Percentiles rank a stretch among this genome's conserved stretches.
These are phyloP conservation scores for Lycocerus yunnanus DNA, from an alignment of 2,888 invertebrate genomes.

Conservation along the genomic window DNA sequence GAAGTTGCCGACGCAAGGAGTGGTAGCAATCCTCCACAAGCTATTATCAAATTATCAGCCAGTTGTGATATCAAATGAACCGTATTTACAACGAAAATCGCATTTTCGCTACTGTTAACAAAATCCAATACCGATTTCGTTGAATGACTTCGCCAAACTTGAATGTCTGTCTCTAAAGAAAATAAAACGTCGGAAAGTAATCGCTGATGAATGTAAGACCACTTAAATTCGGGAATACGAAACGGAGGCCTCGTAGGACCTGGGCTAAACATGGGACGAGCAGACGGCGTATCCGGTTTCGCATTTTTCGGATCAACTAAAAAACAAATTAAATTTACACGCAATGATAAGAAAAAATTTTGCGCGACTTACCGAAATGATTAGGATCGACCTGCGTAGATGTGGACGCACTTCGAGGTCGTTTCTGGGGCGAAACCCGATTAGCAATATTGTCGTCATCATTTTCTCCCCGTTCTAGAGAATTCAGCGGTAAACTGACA, in stretches of 20 bases:
- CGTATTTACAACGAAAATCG: slow-evolving; percentile 98
- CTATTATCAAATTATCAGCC: slow-evolving; percentile 98
- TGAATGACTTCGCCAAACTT: slow-evolving; percentile 89
- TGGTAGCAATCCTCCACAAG: slow-evolving; percentile 95
- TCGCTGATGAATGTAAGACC: slow-evolving; percentile 98
- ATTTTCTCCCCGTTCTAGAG: slow-evolving; percentile 48
- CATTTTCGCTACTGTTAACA: slow-evolving; percentile 97
- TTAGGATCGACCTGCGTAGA: slow-evolving; percentile 84
- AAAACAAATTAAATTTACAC: neutral
- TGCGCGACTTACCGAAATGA: slow-evolving; percentile 73
- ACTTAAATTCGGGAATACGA: slow-evolving; percentile 98
- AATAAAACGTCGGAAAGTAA: slow-evolving; percentile 94
- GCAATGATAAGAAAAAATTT: neutral
- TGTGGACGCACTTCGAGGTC: slow-evolving; percentile 79
- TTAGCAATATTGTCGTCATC: slow-evolving; percentile 53
- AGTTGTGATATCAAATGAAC: slow-evolving; percentile 98
- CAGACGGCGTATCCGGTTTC: slow-evolving; percentile 65
- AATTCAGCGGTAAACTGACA: slow-evolving; percentile 63
- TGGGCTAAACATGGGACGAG: slow-evolving; percentile 90
- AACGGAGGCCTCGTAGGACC: slow-evolving; percentile 94
- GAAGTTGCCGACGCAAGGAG: slow-evolving; percentile 97
- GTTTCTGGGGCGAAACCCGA: slow-evolving; percentile 65
- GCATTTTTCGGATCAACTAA: slow-evolving; percentile 60
- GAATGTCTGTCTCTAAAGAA: slow-evolving; percentile 96
- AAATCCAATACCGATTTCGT: slow-evolving; percentile 97